Evolutionary conservation across 2,888 invertebrate genomes (phyloP), one percentile per base, ranked within the genome.

Genomic region (Nomada fabriciana): DNA sequence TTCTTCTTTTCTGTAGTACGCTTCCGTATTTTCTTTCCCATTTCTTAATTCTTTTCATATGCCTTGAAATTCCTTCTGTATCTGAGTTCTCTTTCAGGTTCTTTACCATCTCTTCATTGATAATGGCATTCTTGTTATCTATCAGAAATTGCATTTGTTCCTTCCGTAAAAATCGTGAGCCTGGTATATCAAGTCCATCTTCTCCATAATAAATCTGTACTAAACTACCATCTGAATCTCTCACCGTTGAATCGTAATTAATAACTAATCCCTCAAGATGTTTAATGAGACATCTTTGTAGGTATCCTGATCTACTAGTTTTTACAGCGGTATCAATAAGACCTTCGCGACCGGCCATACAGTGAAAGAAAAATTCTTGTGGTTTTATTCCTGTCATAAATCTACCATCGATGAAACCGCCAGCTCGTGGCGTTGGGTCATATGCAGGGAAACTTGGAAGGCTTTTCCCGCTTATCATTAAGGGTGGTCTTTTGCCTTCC

Each of bases 281-380:
- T 94, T 99, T 99, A 77, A 99, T 98, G 11, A 99, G 95, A 94
- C 99, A 99, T 84, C 93, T 89, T 70, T 93, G 93, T 75, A 99
- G 95, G 94, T 99, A 99, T 88, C 99, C 99, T 89, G 99, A 99
- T 82, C 99, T 96, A 94, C 98, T 99, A 0, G 99, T 99, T 95
- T 99, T 99, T 0, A 99, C 99, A 85, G 99, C 99, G 4, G 99
- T 99, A 96, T 99, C 99, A 90, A 99, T 98, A 73, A 99, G 96
- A 95, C 99, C 98, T 96, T 99, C 99, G 94, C 99, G 96, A 74
- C 99, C 99, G 73, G 99, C 99, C 99, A 99, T 99, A 92, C 99
- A 99, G 95, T 99, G 99, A 94, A 99, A 99, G 94, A 99, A 99
- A 93, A 99, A 99, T 92, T 99, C 99, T 94, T 98, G 99, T 0